These are phyloP conservation scores for Furnarius figulus DNA, from an alignment of 2,113 vertebrate genomes.

Conservation along the genomic window DNA sequence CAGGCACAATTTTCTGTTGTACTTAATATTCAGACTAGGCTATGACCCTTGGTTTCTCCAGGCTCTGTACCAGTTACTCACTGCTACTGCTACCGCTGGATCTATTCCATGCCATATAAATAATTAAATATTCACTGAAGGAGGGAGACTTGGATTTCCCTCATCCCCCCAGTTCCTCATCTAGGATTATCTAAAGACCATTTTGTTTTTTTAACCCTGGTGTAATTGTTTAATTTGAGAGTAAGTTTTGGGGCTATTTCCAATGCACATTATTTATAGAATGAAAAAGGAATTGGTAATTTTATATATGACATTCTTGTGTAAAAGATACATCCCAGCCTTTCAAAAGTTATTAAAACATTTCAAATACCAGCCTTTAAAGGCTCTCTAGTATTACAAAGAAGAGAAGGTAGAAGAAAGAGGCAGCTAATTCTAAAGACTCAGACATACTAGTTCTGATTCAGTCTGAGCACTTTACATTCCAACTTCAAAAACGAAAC, in stretches of 20 bases:
- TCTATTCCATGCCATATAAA: not conserved
- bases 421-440: constrained; percentile 65
- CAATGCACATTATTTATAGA: constrained; percentile 32
- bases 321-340: constrained; percentile 14
- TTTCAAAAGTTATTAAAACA: constrained; percentile 33
- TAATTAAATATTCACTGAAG: constrained; percentile 37
- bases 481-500: constrained; percentile 69
- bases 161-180: not conserved
- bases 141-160: not conserved
- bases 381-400: constrained; percentile 44
- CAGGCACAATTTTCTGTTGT: not conserved
- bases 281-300: not conserved
- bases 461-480: constrained; percentile 61
- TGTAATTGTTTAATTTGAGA: constrained; percentile 19
- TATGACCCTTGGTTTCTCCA: constrained; percentile 8
- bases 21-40: constrained; percentile 11
- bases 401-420: constrained; percentile 22
- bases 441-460: constrained; percentile 60
- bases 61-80: not conserved
- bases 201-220: not conserved
- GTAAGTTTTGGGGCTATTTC: not conserved
- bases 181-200: not conserved
- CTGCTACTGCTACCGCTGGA: not conserved
- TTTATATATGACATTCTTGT: not conserved
- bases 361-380: constrained; percentile 44